These are phyloP conservation scores for Sclerodermus sp. DNA, from an alignment of 2,888 invertebrate genomes.

Conservation along the genomic window DNA sequence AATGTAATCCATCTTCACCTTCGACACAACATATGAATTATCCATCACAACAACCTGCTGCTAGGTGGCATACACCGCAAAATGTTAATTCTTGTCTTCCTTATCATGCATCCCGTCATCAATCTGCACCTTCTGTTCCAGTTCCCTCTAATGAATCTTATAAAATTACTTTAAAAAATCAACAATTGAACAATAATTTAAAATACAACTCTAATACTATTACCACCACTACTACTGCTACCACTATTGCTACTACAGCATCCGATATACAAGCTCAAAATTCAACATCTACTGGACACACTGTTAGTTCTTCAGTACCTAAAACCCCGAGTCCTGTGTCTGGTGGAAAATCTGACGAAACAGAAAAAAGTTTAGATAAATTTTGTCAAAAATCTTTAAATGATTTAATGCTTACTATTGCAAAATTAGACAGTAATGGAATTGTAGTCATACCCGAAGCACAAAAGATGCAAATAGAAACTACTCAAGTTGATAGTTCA, in stretches of 20 bases:
- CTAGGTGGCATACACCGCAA: constrained; percentile 78
- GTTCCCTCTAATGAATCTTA: constrained; percentile 61
- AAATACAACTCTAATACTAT: constrained; percentile 31
- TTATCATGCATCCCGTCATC: constrained; percentile 30
- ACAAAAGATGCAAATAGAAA: constrained; percentile 55
- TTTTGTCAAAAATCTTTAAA: constrained; percentile 84
- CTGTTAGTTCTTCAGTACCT: constrained; percentile 79
- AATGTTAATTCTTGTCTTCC: constrained; percentile 51
- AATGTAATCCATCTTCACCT: constrained; percentile 35
- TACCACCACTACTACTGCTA: too few relatives aligned
- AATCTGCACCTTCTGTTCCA: constrained; percentile 28
- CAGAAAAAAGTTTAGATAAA: constrained; percentile 73
- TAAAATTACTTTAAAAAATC: constrained; percentile 69
- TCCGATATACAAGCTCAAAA: constrained; percentile 32
- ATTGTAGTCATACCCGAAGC: constrained; percentile 73
- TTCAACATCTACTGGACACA: constrained; percentile 34
- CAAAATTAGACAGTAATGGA: constrained; percentile 83
- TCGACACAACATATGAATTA: constrained; percentile 38
- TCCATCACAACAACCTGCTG: constrained; percentile 38
- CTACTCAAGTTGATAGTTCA: constrained; percentile 71
- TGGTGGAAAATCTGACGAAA: constrained; percentile 58
- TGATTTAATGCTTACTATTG: constrained; percentile 85
- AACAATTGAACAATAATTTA: constrained; percentile 34
- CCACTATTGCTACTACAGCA: constrained; percentile 22
- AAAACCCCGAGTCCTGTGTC: constrained; percentile 78